Conservation (phyloP, 2,797 vertebrate species). For the Moxostoma hubbsi region DNA sequence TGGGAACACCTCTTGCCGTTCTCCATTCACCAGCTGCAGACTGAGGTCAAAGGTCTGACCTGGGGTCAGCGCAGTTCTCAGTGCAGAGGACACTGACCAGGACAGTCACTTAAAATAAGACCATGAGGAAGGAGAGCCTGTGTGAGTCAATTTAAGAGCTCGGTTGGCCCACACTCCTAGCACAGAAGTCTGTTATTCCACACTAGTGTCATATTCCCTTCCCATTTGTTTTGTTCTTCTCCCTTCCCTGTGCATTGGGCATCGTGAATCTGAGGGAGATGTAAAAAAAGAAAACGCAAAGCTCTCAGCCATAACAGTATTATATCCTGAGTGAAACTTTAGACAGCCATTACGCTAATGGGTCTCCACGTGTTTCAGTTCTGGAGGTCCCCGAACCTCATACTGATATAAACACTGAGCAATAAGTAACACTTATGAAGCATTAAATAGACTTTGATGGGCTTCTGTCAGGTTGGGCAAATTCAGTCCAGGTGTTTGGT, state of each 20-base stretch:
- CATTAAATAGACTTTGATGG: slow-evolving; percentile 71
- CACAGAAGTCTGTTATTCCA: slow-evolving; percentile 23
- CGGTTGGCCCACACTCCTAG: slow-evolving; percentile 34
- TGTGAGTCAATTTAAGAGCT: slow-evolving; percentile 27
- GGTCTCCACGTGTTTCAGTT: slow-evolving; percentile 63
- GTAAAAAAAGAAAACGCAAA: slow-evolving; percentile 78
- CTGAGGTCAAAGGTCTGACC: slow-evolving; percentile 71
- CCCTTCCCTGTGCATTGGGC: slow-evolving; percentile 60
- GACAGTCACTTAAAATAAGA: slow-evolving; percentile 54
- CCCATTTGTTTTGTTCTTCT: slow-evolving; percentile 73
- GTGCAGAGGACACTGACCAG: slow-evolving; percentile 60
- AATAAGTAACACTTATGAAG: slow-evolving; percentile 70
- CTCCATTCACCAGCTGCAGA: slow-evolving; percentile 67
- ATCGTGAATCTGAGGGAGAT: slow-evolving; percentile 78
- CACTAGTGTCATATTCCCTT: slow-evolving; percentile 65
- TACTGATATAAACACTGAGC: slow-evolving; percentile 77
- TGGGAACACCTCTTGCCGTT: slow-evolving; percentile 52
- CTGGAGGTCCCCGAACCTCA: slow-evolving; percentile 57
- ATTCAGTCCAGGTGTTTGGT: slow-evolving; percentile 70
- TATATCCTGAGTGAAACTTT: slow-evolving; percentile 81
- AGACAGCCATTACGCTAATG: slow-evolving; percentile 84
- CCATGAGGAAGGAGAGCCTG: slow-evolving; percentile 18
- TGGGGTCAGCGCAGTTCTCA: slow-evolving; percentile 65
- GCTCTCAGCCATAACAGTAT: slow-evolving; percentile 80
- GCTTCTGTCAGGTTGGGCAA: slow-evolving; percentile 68